These are phyloP conservation scores for Centropus unirufus DNA, from an alignment of 2,113 vertebrate genomes.

Conservation along the genomic window DNA sequence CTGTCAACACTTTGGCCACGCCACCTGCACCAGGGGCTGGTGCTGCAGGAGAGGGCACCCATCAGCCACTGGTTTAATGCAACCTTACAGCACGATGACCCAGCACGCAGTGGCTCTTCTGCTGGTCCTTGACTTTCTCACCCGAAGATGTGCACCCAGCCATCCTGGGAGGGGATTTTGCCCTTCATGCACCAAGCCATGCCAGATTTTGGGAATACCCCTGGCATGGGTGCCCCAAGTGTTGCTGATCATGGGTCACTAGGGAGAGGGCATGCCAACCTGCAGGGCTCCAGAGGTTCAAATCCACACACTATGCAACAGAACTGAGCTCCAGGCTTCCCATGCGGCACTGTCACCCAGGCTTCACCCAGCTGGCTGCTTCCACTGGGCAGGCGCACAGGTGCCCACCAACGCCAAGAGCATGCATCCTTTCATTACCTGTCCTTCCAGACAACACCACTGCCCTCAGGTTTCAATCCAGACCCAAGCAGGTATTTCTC, in stretches of 20 bases:
- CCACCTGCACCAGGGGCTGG: neutral
- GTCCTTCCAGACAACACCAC: fast-evolving
- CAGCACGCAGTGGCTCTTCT: neutral
- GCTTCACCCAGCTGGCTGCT: neutral
- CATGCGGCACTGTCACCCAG: neutral
- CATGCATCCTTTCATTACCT: neutral
- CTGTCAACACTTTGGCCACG: fast-evolving
- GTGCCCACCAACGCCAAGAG: neutral
- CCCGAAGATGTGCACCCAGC: fast-evolving
- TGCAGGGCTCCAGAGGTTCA: neutral
- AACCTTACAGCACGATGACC: fast-evolving
- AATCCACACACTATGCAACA: fast-evolving
- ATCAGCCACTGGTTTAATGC: neutral
- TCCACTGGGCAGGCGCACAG: fast-evolving
- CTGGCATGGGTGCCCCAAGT: fast-evolving
- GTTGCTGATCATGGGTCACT: neutral
- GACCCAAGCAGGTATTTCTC: neutral
- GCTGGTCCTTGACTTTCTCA: neutral
- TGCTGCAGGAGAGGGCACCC: neutral
- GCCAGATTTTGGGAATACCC: neutral
- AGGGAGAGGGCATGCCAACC: fast-evolving
- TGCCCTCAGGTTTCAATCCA: neutral
- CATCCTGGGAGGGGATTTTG: neutral
- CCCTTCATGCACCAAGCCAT: neutral
- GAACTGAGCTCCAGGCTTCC: neutral